A percentile compares a stretch with the other conserved stretches of the same genome.
Evolutionary conservation across 2,888 invertebrate species (phyloP).

Genomic region (Cantharis lateralis): DNA sequence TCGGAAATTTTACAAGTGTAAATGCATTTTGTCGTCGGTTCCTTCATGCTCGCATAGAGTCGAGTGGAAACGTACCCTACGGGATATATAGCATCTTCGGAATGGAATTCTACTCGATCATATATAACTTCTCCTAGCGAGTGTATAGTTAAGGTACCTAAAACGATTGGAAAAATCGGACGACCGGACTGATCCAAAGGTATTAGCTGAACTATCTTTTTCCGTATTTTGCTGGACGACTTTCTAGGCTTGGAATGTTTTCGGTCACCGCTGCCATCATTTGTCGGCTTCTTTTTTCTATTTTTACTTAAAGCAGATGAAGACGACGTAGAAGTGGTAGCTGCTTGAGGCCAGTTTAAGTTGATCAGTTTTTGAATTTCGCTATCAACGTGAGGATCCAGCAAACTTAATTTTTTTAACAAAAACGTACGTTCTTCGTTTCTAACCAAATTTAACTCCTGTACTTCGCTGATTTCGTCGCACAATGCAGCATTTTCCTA

Average conservation of each 20-base stretch:
- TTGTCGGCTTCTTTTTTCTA: conserved; percentile 38
- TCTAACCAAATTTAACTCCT: conserved; percentile 77
- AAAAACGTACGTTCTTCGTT: conserved; percentile 85
- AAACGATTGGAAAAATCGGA: conserved; percentile 73
- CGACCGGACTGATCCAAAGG: conserved; percentile 68
- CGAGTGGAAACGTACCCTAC: conserved; percentile 79
- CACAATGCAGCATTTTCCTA: conserved; percentile 86
- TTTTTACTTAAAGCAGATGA: conserved; percentile 36
- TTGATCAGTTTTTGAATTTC: conserved; percentile 53
- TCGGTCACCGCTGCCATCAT: conserved; percentile 25
- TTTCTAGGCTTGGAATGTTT: conserved; percentile 38
- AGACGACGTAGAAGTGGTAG: neutral
- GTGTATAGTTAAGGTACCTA: conserved; percentile 73
- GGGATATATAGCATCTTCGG: conserved; percentile 74
- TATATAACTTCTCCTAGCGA: conserved; percentile 76
- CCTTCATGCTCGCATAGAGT: conserved; percentile 72
- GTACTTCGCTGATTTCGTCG: conserved; percentile 85
- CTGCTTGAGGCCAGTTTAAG: conserved; percentile 36
- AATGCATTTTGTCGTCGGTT: conserved; percentile 71
- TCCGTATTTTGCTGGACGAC: conserved; percentile 46
- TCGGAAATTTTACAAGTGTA: conserved; percentile 84
- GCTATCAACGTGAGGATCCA: conserved; percentile 58
- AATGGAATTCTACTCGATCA: conserved; percentile 71
- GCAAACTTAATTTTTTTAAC: conserved; percentile 74
- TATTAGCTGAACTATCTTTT: conserved; percentile 64